phyloP scores from a whole-genome alignment of 2,888 invertebrate species.

The Lysandra bellargus region DNA sequence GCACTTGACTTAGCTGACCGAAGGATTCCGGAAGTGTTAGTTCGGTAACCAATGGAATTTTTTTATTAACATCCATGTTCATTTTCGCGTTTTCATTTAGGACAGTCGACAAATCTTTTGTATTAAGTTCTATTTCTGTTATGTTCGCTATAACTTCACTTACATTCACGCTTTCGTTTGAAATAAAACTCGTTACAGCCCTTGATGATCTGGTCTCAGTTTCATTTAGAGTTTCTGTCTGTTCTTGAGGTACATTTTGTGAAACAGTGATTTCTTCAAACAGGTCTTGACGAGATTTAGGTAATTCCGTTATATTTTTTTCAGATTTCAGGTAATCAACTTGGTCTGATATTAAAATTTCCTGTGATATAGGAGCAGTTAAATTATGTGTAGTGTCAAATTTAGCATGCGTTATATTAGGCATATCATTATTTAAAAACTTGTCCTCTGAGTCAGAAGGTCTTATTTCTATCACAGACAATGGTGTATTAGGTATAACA shows the following conservation, averaged over 20 bases:
- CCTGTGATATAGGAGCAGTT: conserved; percentile 65
- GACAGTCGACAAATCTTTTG: conserved; percentile 51
- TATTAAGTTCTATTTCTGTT: conserved; percentile 73
- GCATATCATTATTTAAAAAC: conserved; percentile 60
- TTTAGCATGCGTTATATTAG: conserved; percentile 51
- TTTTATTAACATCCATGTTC: conserved; percentile 74
- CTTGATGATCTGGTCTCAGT: conserved; percentile 75
- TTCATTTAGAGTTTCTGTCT: conserved; percentile 72
- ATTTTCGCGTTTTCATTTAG: conserved; percentile 72
- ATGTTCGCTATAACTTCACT: conserved; percentile 70
- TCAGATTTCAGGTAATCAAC: conserved; percentile 53
- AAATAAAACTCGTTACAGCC: conserved; percentile 78
- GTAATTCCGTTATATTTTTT: conserved; percentile 50
- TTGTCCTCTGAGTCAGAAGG: conserved; percentile 83
- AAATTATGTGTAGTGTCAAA: conserved; percentile 59
- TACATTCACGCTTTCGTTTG: conserved; percentile 82
- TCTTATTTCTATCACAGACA: conserved; percentile 83
- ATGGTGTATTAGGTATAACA: conserved; percentile 80
- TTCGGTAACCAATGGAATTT: conserved; percentile 74
- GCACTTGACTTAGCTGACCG: conserved; percentile 51
- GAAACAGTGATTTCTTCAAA: conserved; percentile 66
- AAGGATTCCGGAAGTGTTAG: conserved; percentile 60
- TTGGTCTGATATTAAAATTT: conserved; percentile 69
- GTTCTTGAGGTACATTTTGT: conserved; percentile 74
- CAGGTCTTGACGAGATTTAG: conserved; percentile 58